phyloP scores from a whole-genome alignment of 2,888 invertebrate genomes.

The Syrista parreyssii region DNA sequence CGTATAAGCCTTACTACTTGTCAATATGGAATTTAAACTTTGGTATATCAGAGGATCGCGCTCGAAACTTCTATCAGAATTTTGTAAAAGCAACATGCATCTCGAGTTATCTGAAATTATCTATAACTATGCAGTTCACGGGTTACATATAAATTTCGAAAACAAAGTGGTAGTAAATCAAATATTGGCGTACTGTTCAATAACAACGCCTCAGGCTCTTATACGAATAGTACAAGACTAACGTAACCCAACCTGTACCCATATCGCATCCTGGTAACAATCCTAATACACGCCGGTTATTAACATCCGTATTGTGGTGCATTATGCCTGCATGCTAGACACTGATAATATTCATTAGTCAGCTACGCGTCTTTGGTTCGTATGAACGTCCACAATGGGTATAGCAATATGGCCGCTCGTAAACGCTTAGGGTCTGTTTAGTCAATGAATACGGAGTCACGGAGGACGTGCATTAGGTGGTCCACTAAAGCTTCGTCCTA shows the following conservation, averaged over 20 bases:
- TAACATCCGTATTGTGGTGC: constrained; percentile 11
- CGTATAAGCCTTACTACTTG: not conserved
- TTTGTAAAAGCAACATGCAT: not conserved
- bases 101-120: not conserved
- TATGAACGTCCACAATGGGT: not conserved
- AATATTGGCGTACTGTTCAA: not conserved
- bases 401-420: not conserved
- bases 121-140: not conserved
- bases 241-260: not conserved
- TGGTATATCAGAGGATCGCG: not conserved
- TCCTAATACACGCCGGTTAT: constrained; percentile 13
- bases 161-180: not conserved
- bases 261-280: not conserved
- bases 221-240: not conserved
- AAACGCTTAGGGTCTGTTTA: constrained; percentile 10
- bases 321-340: constrained; percentile 9
- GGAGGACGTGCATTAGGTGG: constrained; percentile 29
- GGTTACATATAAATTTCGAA: not conserved
- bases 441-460: constrained; percentile 29
- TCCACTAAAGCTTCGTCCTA: constrained; percentile 4
- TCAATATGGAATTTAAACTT: not conserved
- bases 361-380: constrained; percentile 29
- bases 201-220: not conserved
- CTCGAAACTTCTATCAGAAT: not conserved
- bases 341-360: constrained; percentile 37